Evolutionary conservation across 2,888 invertebrate species (phyloP).

Genomic region (Oscheius myriophilus): DNA sequence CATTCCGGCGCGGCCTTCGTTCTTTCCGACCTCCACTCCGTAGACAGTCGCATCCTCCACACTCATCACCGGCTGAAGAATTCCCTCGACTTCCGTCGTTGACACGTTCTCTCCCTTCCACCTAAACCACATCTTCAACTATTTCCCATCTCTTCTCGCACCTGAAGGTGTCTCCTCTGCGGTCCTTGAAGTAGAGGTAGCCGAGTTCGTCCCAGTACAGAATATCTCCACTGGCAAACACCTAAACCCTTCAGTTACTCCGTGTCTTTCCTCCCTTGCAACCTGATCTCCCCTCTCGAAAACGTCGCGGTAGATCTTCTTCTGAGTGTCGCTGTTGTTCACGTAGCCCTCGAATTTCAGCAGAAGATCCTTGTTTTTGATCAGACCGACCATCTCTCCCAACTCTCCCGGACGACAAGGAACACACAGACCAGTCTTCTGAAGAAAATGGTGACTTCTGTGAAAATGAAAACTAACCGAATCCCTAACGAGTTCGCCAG

Average conservation of each 20-base stretch:
- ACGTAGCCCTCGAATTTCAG: slow-evolving; percentile 83
- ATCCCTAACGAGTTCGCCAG: slow-evolving; percentile 88
- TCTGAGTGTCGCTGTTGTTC: slow-evolving; percentile 86
- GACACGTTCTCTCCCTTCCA: slow-evolving; percentile 78
- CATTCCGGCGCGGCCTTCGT: slow-evolving; percentile 89
- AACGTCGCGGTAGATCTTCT: slow-evolving; percentile 88
- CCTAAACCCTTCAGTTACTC: too few relatives aligned
- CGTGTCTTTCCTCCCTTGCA: slow-evolving; percentile 84
- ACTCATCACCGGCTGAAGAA: slow-evolving; percentile 83
- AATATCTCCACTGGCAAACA: slow-evolving; percentile 78
- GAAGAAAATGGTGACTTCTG: slow-evolving; percentile 8
- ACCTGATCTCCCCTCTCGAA: slow-evolving; percentile 87
- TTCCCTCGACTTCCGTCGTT: slow-evolving; percentile 93
- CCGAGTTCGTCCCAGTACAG: slow-evolving; percentile 89
- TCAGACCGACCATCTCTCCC: slow-evolving; percentile 95
- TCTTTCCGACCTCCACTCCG: slow-evolving; percentile 79
- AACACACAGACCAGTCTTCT: slow-evolving; percentile 83
- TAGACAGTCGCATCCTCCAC: slow-evolving; percentile 91
- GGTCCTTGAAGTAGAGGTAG: slow-evolving; percentile 89
- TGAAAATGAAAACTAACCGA: slow-evolving; percentile 32
- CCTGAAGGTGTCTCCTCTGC: slow-evolving; percentile 91
- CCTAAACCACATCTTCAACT: slow-evolving; percentile 31
- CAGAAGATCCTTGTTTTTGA: slow-evolving; percentile 86
- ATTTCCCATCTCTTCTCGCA: slow-evolving; percentile 7
- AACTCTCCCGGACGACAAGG: slow-evolving; percentile 84